phyloP scores from a whole-genome alignment of 2,113 vertebrate species.

The Origma solitaria region DNA sequence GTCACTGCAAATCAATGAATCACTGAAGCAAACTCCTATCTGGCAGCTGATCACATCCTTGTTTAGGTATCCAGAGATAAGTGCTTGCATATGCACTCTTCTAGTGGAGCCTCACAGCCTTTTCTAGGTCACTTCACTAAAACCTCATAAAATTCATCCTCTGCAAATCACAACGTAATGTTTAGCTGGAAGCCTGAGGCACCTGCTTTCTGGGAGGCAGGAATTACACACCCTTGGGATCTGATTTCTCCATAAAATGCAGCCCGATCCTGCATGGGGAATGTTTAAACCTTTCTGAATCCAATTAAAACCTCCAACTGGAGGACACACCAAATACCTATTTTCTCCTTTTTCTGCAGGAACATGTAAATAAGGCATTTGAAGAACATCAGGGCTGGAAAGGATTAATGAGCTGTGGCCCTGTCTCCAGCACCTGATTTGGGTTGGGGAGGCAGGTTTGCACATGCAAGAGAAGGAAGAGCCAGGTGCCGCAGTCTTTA shows the following conservation, averaged over 20 bases:
- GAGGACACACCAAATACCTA: background rate
- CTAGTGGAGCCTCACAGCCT: background rate
- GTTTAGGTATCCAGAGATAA: background rate
- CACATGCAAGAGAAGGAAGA: background rate
- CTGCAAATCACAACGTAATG: background rate
- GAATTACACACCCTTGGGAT: background rate
- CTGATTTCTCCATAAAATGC: background rate
- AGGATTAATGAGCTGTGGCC: background rate
- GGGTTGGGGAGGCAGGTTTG: background rate
- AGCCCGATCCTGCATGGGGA: background rate
- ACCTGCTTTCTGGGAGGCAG: background rate
- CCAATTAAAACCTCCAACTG: background rate
- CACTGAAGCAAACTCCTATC: background rate
- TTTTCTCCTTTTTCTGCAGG: background rate
- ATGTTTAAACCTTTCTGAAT: background rate
- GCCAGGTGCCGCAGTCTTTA: background rate
- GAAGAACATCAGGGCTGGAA: background rate
- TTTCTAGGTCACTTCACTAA: background rate
- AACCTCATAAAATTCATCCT: background rate
- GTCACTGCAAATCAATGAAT: background rate
- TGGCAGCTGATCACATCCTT: background rate
- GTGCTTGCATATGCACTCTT: background rate
- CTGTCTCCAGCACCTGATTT: background rate
- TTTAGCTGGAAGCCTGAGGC: background rate
- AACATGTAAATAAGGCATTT: background rate